Evolutionary conservation across 1,140 invertebrate species (phyloP).

Genomic region (Anagrus nilaparvatae): DNA sequence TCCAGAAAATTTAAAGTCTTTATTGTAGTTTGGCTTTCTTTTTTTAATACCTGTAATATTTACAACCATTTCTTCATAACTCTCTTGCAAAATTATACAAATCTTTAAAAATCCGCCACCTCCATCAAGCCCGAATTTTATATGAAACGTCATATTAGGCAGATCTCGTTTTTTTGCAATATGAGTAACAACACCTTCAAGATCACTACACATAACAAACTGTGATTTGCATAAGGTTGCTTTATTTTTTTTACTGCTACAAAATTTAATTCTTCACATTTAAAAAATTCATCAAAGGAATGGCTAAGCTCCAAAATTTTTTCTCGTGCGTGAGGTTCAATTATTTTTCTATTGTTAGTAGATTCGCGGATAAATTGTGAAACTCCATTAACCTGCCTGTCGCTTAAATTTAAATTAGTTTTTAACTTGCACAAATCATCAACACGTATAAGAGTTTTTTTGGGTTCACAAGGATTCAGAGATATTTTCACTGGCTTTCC

Average conservation of each 20-base stretch:
- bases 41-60: too few relatives aligned
- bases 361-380: neutral
- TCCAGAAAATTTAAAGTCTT: neutral
- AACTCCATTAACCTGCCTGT: neutral
- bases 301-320: neutral
- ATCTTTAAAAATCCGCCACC: too few relatives aligned
- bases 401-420: neutral
- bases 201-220: neutral
- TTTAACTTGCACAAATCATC: neutral
- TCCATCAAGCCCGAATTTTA: neutral
- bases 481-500: neutral
- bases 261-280: neutral
- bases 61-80: neutral
- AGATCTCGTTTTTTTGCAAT: neutral
- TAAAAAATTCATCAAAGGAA: neutral
- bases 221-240: neutral
- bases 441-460: neutral
- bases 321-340: neutral
- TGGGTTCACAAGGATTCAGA: neutral
- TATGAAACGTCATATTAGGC: neutral
- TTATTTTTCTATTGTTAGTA: neutral
- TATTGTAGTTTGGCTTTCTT: neutral
- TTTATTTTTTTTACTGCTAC: neutral
- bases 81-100: neutral
- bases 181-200: neutral